A percentile compares a stretch with the other conserved stretches of the same genome.
Conservation (phyloP, 23 tunicate species). For the Ciona savignyi region DNA sequence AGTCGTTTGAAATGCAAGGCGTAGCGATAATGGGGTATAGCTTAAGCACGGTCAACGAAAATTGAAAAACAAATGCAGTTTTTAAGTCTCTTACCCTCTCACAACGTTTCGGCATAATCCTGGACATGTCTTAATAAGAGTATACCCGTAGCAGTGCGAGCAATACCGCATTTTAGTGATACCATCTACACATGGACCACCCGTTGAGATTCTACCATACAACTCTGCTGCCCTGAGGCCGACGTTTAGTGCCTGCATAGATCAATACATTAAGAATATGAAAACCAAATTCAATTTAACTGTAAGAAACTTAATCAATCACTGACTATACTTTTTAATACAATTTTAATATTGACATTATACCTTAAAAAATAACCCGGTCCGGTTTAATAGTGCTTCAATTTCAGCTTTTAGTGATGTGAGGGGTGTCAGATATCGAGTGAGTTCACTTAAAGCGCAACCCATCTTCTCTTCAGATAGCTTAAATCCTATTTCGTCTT, state of each 20-base stretch:
- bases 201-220: neutral
- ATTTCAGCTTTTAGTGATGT: neutral
- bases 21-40: neutral
- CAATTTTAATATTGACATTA: too few species aligned
- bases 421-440: neutral
- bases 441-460: neutral
- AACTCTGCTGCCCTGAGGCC: neutral
- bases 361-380: neutral
- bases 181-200: conserved; percentile 16
- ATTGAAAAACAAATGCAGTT: neutral
- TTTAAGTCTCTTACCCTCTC: conserved; percentile 31
- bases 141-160: conserved; percentile 57
- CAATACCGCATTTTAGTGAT: conserved; percentile 55
- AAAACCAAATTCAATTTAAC: neutral
- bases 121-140: conserved; percentile 41
- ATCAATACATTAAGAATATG: neutral
- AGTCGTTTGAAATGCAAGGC: neutral
- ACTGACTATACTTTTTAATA: neutral
- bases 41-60: neutral
- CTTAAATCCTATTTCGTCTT: neutral
- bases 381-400: neutral
- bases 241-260: neutral
- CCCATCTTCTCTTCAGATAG: neutral
- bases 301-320: neutral
- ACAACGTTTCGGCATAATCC: conserved; percentile 50